Evolutionary conservation across 2,113 vertebrate species (phyloP), one percentile per base, ranked within the genome.

Genomic region (Hippocampus abdominalis): DNA sequence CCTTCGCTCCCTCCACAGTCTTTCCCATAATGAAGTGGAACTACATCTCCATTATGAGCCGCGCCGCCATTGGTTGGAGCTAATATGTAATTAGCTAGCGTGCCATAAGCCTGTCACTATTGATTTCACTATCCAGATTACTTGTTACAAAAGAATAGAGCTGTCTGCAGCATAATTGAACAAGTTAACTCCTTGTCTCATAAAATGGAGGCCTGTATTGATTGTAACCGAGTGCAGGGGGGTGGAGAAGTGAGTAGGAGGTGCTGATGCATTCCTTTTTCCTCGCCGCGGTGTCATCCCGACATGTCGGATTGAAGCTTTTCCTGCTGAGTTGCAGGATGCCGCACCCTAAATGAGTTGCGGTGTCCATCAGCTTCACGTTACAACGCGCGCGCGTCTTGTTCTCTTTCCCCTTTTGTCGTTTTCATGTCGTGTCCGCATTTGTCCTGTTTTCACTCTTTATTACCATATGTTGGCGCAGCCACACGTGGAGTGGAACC

Each of bases 121-220:
- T 93, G 95, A 98, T 98, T 95, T 95, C 93, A 93, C 93, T 95
- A 95, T 91, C 95, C 95, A 95, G 95, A 97, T 98, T 96, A 95
- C 95, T 96, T 98, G 96, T 97, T 98, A 96, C 94, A 92, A 96
- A 96, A 96, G 96, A 97, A 98, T 95, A 95, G 96, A 98, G 95
- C 96, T 98, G 96, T 98, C 96, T 97, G 94, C 90, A 91, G 91
- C 84, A 78, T 98, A 98, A 98, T 96, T 98, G 95, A 96, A 98
- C 96, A 98, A 97, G 95, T 98, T 98, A 97, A 97, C 96, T 97
- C 94, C 96, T 95, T 97, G 95, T 98, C 95, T 96, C 94, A 94
- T 96, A 96, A 97, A 96, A 96, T 96, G 94, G 94, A 95, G 94
- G 93, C 93, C 91, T 80, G 89, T 95, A 97, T 98, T 95, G 95